Percentiles rank a stretch among this genome's conserved stretches.
Conservation (phyloP, 2,888 invertebrate species). For the Lasioglossum morio region DNA sequence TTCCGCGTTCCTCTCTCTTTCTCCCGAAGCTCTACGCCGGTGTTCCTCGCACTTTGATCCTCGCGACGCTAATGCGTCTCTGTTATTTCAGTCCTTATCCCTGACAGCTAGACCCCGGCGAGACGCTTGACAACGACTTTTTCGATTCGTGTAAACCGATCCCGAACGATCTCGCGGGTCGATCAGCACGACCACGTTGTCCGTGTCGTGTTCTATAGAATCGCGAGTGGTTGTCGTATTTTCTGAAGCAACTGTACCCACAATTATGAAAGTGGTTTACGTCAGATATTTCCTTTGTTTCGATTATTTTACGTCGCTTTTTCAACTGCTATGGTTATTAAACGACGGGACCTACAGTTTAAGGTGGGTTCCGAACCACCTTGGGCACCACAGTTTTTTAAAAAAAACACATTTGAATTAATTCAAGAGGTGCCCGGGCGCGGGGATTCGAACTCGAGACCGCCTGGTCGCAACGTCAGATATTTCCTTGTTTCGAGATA, state of each 20-base stretch:
- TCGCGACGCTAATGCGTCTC: slow-evolving; percentile 81
- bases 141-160: slow-evolving; percentile 76
- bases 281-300: no score
- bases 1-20: slow-evolving; percentile 48
- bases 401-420: no score
- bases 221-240: background rate
- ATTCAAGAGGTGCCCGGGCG: no score
- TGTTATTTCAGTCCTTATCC: slow-evolving; percentile 82
- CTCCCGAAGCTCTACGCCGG: slow-evolving; percentile 49
- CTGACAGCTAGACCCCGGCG: slow-evolving; percentile 68
- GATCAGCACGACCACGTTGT: background rate
- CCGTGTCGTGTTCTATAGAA: background rate
- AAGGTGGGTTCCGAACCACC: no score
- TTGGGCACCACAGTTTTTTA: no score
- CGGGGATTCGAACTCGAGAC: no score
- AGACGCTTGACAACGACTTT: slow-evolving; percentile 55
- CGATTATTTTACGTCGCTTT: no score
- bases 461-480: no score
- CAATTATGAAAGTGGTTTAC: no score
- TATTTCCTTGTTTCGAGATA: no score
- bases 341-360: no score
- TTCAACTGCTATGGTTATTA: no score
- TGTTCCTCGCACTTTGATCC: slow-evolving; percentile 78
- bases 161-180: slow-evolving; percentile 29
- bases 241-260: background rate